phyloP scores from a whole-genome alignment of 2,113 vertebrate species.

The Serinus canaria region DNA sequence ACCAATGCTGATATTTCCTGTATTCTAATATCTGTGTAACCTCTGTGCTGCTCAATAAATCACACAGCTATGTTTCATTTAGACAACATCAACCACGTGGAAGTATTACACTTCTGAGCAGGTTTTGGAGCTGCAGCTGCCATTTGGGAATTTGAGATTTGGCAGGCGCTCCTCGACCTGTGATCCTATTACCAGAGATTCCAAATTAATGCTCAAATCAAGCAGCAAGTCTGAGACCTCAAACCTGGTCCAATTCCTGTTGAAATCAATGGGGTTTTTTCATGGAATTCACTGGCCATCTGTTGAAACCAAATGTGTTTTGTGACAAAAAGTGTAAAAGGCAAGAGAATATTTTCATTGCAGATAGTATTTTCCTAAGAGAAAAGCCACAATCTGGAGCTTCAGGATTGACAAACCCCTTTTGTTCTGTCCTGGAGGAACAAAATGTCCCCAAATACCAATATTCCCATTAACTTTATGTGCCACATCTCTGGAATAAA shows the following conservation, averaged over 20 bases:
- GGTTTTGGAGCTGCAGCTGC: neutral
- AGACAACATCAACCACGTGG: neutral
- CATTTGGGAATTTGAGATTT: neutral
- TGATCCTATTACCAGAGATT: neutral
- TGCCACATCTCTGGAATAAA: neutral
- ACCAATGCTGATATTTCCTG: neutral
- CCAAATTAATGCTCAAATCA: conserved; percentile 20
- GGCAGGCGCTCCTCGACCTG: neutral
- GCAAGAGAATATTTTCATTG: neutral
- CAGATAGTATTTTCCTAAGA: neutral
- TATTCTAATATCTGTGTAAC: neutral
- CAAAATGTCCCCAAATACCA: neutral
- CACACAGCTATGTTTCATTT: neutral
- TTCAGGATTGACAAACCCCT: neutral
- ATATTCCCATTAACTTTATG: neutral
- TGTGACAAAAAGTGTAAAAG: conserved; percentile 1
- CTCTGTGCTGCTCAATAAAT: neutral
- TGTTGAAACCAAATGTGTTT: conserved; percentile 26
- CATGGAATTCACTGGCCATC: neutral
- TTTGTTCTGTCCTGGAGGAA: conserved; percentile 28
- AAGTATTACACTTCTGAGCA: neutral
- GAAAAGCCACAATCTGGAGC: conserved; percentile 15
- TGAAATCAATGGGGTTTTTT: neutral
- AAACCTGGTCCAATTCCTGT: neutral
- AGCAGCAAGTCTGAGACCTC: neutral